Conservation (phyloP, 2,797 vertebrate species). For the Vultur gryphus region DNA sequence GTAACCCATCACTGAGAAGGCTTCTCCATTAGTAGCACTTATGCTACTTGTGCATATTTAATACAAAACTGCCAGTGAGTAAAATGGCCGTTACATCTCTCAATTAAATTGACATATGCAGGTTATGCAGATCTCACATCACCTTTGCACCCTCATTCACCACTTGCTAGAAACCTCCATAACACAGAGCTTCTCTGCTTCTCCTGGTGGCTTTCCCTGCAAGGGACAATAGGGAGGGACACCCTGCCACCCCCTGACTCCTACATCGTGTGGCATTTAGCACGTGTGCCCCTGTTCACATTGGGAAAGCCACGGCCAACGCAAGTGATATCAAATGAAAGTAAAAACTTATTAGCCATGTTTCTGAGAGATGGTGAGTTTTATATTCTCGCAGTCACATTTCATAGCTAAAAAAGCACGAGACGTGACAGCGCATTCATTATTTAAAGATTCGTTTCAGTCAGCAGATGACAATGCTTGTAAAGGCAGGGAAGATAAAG, state of each 20-base stretch:
- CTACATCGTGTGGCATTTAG: not conserved
- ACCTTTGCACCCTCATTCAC: conserved; percentile 23
- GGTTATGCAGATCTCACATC: conserved; percentile 28
- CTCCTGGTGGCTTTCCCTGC: not conserved
- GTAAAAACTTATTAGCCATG: not conserved
- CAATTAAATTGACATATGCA: conserved; percentile 51
- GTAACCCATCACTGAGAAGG: conserved; percentile 33
- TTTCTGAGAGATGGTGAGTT: not conserved
- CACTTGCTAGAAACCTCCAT: not conserved
- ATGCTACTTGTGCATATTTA: conserved; percentile 57
- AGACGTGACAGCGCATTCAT: not conserved
- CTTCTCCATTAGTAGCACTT: conserved; percentile 55
- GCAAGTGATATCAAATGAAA: not conserved
- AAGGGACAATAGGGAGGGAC: not conserved
- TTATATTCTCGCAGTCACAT: not conserved
- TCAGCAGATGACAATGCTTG: not conserved
- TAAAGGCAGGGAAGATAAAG: not conserved
- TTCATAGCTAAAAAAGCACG: not conserved
- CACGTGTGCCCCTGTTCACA: not conserved
- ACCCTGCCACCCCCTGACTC: not conserved
- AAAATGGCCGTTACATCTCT: conserved; percentile 61
- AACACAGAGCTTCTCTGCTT: conserved; percentile 22
- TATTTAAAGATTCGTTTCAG: not conserved
- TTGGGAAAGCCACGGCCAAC: not conserved
- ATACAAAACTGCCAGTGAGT: conserved; percentile 53